Evolutionary conservation across 2,797 vertebrate genomes (phyloP), one percentile per base, ranked within the genome.

Genomic region (Mallotus villosus): DNA sequence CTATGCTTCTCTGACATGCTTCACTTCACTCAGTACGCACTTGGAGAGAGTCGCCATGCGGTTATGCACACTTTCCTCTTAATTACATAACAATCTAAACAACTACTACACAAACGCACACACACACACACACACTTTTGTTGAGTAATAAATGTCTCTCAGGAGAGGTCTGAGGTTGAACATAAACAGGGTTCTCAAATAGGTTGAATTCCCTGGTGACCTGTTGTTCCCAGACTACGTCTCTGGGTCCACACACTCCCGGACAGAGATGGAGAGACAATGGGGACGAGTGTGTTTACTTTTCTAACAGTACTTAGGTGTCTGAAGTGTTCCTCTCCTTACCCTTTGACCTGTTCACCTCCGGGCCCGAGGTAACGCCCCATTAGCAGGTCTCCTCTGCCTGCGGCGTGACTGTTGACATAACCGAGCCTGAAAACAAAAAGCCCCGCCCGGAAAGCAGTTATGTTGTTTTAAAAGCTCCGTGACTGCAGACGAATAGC

Each of bases 21-120:
- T 70, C 75, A 78, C 80, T 83, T 78, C 81, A 77, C 58, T 12
- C 67, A n/a, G 32, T 24, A 14, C 24, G 71, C 78, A 79, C 75
- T 76, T 1, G 2, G 34, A 63, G 73, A 82, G 70, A 49, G 74
- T 79, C 82, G 79, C 82, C 76, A 67, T 58, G 71, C 57, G 57
- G 80, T 68, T 34, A 80, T 55, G 68, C 78, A 29, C 78, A 75
- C 78, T 82, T 86, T 75, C 74, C 14, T 80, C 74, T 78, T 68
- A 84, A 79, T 83, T 80, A 82, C 79, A 79, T 85, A 63, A 82
- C 88, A 86, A 79, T 75, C 63, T 71, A 78, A 86, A 84, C 80
- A 78, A 74, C 73, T 49, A 0, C 49, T 72, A 72, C 72, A 53
- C 69, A 61, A 67, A 58, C 21, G 62, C 57, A 34, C 14, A 7